These are phyloP conservation scores for Mongoloraphidia duomilia DNA, from an alignment of 2,888 invertebrate species.

Conservation along the genomic window DNA sequence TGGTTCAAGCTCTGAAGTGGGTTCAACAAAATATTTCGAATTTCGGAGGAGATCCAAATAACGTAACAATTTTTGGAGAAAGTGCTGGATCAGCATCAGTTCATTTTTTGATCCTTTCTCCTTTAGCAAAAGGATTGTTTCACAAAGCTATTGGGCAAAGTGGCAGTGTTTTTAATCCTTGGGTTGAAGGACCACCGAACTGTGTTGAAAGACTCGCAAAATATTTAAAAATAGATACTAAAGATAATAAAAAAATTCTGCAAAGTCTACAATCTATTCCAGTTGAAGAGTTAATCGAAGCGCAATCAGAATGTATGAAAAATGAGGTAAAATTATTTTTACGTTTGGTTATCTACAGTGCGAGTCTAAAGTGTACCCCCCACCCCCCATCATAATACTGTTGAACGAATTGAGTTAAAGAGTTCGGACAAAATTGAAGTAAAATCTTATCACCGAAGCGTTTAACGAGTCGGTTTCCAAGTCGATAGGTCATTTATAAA, in stretches of 20 bases:
- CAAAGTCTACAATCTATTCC: slow-evolving; percentile 2
- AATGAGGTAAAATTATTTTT: no score
- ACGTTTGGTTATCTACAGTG: no score
- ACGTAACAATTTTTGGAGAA: slow-evolving; percentile 18
- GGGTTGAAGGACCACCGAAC: background rate
- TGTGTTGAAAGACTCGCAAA: no score
- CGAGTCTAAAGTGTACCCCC: no score
- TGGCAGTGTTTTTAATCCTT: slow-evolving; percentile 5
- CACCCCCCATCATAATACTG: no score
- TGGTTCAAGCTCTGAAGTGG: slow-evolving; percentile 13
- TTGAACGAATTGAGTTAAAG: no score
- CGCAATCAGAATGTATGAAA: background rate
- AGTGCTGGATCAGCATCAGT: slow-evolving; percentile 19
- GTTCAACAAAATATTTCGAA: slow-evolving; percentile 11
- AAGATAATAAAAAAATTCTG: no score
- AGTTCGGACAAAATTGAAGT: no score
- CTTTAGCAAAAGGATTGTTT: slow-evolving; percentile 12
- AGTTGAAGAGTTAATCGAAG: slow-evolving; percentile 2
- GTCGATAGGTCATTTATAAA: no score
- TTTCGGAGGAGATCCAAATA: slow-evolving; percentile 16
- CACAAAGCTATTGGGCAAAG: slow-evolving; percentile 9
- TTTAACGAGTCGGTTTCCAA: no score
- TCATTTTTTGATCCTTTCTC: slow-evolving; percentile 17
- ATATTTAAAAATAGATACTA: no score
- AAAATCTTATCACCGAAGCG: no score